phyloP scores from a whole-genome alignment of 2,888 invertebrate genomes.

The Megastigmus dorsalis region DNA sequence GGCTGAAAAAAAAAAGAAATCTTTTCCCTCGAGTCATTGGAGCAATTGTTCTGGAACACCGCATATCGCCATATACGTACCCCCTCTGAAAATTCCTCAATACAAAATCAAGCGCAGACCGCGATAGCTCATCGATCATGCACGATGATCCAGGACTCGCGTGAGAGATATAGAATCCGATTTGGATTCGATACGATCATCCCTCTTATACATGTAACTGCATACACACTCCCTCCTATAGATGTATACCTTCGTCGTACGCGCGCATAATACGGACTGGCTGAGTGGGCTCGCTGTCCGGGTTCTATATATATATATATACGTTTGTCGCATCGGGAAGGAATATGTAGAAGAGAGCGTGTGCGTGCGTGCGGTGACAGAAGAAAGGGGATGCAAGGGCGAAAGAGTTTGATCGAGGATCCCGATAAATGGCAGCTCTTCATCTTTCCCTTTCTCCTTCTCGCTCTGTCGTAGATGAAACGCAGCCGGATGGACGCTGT shows the following conservation, averaged over 20 bases:
- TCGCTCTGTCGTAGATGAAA: constrained; percentile 42
- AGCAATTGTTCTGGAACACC: too few relatives aligned
- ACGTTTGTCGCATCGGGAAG: not conserved
- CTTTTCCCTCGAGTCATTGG: too few relatives aligned
- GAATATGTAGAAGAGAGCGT: not conserved
- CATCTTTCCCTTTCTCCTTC: too few relatives aligned
- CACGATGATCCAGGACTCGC: not conserved
- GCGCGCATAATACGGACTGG: too few relatives aligned
- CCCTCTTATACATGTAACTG: too few relatives aligned
- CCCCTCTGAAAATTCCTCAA: not conserved
- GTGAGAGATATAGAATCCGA: not conserved
- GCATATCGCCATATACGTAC: too few relatives aligned
- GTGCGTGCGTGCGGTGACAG: not conserved
- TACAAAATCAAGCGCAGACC: not conserved
- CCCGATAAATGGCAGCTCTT: constrained; percentile 50
- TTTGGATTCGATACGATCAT: constrained; percentile 1
- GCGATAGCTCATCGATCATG: constrained; percentile 18
- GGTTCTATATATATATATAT: not conserved
- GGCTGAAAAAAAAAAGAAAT: too few relatives aligned
- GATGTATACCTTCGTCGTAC: too few relatives aligned
- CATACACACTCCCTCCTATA: too few relatives aligned
- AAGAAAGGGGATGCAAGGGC: constrained; percentile 24
- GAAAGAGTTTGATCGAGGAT: constrained; percentile 49
- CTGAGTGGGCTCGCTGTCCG: too few relatives aligned
- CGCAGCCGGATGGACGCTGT: constrained; percentile 58